A percentile compares a stretch with the other conserved stretches of the same genome.
phyloP scores from a whole-genome alignment of 2,797 vertebrate species.

The Pantherophis alleghaniensis region DNA sequence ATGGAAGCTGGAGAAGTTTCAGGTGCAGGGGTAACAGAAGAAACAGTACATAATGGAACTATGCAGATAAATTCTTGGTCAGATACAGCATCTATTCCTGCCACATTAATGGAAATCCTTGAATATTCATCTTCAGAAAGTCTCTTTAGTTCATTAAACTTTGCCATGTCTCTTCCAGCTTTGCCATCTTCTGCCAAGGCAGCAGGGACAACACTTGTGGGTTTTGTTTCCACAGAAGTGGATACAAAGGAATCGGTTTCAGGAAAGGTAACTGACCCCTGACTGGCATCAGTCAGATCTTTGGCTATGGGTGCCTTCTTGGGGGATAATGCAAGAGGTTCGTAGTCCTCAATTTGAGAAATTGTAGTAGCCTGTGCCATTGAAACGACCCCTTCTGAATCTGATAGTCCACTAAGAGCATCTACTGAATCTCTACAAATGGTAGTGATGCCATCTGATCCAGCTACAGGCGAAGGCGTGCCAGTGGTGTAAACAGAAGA shows the following conservation, averaged over 20 bases:
- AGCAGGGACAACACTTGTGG: slow-evolving; percentile 41
- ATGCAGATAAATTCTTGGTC: slow-evolving; percentile 39
- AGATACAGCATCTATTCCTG: slow-evolving; percentile 47
- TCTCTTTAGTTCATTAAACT: slow-evolving; percentile 58
- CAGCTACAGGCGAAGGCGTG: slow-evolving; percentile 68
- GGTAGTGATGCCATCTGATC: slow-evolving; percentile 55
- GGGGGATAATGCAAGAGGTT: slow-evolving; percentile 9
- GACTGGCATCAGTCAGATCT: slow-evolving; percentile 64
- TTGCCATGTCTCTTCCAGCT: slow-evolving; percentile 50
- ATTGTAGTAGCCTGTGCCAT: slow-evolving; percentile 59
- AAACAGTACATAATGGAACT: slow-evolving; percentile 61
- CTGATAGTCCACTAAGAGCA: slow-evolving; percentile 53
- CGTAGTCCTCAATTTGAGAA: slow-evolving; percentile 61
- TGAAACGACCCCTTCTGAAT: slow-evolving; percentile 58
- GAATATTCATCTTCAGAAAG: slow-evolving; percentile 63
- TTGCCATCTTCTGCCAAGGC: slow-evolving; percentile 57
- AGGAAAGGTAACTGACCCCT: slow-evolving; percentile 76
- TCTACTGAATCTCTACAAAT: slow-evolving; percentile 60
- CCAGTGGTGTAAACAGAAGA: slow-evolving; percentile 72
- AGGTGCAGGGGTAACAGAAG: slow-evolving; percentile 68
- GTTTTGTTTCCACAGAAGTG: slow-evolving; percentile 52
- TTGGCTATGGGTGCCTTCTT: slow-evolving; percentile 43
- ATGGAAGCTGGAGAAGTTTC: slow-evolving; percentile 68
- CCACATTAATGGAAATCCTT: slow-evolving; percentile 44
- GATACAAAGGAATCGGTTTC: slow-evolving; percentile 62